phyloP scores from a whole-genome alignment of 1,140 invertebrate genomes.

The Drosophila teissieri region DNA sequence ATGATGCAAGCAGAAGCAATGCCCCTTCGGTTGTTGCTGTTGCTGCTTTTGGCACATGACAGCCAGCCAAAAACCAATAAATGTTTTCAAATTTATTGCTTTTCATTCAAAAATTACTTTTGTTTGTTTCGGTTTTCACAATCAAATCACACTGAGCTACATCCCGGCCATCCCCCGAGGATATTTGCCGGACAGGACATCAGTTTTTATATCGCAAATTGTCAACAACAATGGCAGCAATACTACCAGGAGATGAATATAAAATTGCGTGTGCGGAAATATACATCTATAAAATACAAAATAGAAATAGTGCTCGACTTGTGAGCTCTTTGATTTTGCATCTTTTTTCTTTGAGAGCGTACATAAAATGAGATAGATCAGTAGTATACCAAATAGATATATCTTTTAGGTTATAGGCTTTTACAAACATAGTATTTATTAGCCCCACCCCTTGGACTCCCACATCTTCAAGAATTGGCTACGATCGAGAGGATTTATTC shows the following conservation, averaged over 20 bases:
- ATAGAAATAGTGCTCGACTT: neutral
- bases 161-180: conserved; percentile 28
- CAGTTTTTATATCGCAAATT: conserved; percentile 51
- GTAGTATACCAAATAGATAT: neutral
- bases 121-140: conserved; percentile 73
- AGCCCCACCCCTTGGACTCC: neutral
- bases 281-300: conserved; percentile 19
- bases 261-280: conserved; percentile 25
- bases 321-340: neutral
- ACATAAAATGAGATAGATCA: no score
- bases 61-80: conserved; percentile 79
- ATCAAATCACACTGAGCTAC: conserved; percentile 49
- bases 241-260: conserved; percentile 17
- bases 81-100: conserved; percentile 83
- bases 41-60: conserved; percentile 50
- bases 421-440: no score
- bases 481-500: conserved; percentile 45
- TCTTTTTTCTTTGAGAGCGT: no score
- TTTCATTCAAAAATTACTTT: conserved; percentile 80
- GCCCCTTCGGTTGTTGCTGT: conserved; percentile 34
- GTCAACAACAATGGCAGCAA: conserved; percentile 31
- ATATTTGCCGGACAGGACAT: conserved; percentile 52
- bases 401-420: no score
- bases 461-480: neutral
- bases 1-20: conserved; percentile 61